Conservation (phyloP, 1,140 invertebrate species). For the Scaptomyza montana region DNA sequence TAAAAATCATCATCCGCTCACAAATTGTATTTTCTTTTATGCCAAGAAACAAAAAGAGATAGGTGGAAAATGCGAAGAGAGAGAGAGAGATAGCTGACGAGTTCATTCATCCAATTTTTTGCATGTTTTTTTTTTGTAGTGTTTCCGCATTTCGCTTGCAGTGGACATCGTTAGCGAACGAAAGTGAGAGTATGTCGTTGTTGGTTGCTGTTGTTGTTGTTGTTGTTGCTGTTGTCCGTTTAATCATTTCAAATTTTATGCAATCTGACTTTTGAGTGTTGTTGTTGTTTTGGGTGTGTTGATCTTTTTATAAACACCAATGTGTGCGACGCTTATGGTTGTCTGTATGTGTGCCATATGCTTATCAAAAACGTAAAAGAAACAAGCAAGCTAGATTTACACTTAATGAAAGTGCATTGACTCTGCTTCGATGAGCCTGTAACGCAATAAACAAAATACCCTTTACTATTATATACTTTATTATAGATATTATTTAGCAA, state of each 20-base stretch:
- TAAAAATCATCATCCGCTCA: conserved; percentile 16
- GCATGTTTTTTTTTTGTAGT: neutral
- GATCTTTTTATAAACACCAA: conserved; percentile 69
- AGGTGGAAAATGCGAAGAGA: neutral
- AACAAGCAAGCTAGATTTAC: conserved; percentile 26
- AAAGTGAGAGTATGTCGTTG: conserved; percentile 61
- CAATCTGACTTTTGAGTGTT: conserved; percentile 64
- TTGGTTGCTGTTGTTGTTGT: conserved; percentile 21
- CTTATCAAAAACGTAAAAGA: conserved; percentile 54
- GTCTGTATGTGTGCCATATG: conserved; percentile 47
- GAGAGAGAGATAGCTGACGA: conserved; percentile 27
- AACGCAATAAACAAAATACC: conserved; percentile 29
- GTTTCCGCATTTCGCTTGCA: conserved; percentile 67
- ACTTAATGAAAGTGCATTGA: conserved; percentile 74
- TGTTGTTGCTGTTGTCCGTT: conserved; percentile 55
- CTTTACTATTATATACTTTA: neutral
- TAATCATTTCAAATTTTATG: conserved; percentile 81
- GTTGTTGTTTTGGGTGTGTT: conserved; percentile 24
- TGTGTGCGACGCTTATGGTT: conserved; percentile 13
- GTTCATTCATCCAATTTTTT: conserved; percentile 74
- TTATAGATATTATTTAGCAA: too few relatives aligned
- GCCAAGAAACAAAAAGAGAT: neutral
- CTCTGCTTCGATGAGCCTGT: conserved; percentile 25
- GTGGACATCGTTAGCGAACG: conserved; percentile 44
- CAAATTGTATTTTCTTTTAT: conserved; percentile 10